phyloP scores from a whole-genome alignment of 2,113 vertebrate genomes.

The Solea solea region DNA sequence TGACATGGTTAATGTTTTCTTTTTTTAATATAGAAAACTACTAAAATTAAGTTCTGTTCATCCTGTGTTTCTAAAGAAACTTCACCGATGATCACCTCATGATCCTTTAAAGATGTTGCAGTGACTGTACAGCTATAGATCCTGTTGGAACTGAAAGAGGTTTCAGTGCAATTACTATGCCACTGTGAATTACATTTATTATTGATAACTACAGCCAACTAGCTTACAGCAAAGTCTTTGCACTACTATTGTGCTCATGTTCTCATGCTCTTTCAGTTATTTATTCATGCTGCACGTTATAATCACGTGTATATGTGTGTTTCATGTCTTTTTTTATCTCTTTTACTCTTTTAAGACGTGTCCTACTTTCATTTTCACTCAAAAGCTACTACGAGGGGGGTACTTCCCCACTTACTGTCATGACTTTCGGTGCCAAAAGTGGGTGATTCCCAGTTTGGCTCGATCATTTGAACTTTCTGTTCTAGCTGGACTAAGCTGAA shows the following conservation, averaged over 20 bases:
- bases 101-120: background rate
- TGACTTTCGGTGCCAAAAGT: background rate
- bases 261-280: background rate
- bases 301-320: background rate
- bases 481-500: no score
- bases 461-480: background rate
- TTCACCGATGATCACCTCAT: background rate
- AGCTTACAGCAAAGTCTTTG: background rate
- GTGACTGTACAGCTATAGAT: background rate
- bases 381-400: background rate
- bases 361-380: background rate
- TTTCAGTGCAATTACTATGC: background rate
- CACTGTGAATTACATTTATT: conserved; percentile 3
- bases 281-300: background rate
- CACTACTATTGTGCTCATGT: background rate
- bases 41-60: no score
- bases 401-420: background rate
- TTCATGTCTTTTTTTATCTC: background rate
- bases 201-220: background rate
- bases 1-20: no score
- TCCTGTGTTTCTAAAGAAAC: no score
- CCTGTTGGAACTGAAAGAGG: background rate
- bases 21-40: no score
- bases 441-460: background rate
- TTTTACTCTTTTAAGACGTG: background rate